A percentile compares a stretch with the other conserved stretches of the same genome.
phyloP scores from a whole-genome alignment of 2,797 vertebrate genomes.

The Cottoperca gobio region DNA sequence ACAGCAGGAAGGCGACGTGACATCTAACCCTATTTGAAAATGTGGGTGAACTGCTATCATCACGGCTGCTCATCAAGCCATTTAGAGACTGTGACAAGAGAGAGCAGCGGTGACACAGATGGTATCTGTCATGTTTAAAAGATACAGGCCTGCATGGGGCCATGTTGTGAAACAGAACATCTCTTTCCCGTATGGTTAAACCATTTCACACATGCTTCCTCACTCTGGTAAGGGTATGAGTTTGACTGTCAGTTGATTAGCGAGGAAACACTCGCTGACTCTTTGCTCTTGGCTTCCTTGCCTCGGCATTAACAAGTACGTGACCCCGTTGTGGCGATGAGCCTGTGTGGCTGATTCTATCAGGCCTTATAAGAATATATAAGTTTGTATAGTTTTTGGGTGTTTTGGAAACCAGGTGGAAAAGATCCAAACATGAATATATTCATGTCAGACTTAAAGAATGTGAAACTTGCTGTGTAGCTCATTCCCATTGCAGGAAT shows the following conservation, averaged over 20 bases:
- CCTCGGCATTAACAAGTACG: background rate
- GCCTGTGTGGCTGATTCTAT: background rate
- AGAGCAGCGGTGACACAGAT: conserved; percentile 50
- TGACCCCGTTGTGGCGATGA: conserved; percentile 14
- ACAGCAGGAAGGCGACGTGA: conserved; percentile 25
- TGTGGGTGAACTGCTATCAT: conserved; percentile 11
- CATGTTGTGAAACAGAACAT: conserved; percentile 43
- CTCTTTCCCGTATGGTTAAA: conserved; percentile 25
- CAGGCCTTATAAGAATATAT: background rate
- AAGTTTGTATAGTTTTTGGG: background rate
- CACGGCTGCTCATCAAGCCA: conserved; percentile 18
- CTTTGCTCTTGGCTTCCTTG: conserved; percentile 12
- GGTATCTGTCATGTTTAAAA: conserved; percentile 33
- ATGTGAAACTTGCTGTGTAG: background rate
- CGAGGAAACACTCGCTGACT: conserved; percentile 7
- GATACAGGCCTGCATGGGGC: conserved; percentile 32
- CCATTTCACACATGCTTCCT: conserved; percentile 41
- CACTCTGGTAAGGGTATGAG: background rate
- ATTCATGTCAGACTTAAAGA: conserved; percentile 9
- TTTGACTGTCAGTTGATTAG: conserved; percentile 26
- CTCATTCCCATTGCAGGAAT: background rate
- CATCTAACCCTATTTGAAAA: conserved; percentile 31
- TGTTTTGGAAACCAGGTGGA: conserved; percentile 8
- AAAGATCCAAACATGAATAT: conserved; percentile 8
- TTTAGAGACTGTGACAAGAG: conserved; percentile 37